Conservation (phyloP, 2,797 vertebrate species). For the Acanthornis magna region DNA sequence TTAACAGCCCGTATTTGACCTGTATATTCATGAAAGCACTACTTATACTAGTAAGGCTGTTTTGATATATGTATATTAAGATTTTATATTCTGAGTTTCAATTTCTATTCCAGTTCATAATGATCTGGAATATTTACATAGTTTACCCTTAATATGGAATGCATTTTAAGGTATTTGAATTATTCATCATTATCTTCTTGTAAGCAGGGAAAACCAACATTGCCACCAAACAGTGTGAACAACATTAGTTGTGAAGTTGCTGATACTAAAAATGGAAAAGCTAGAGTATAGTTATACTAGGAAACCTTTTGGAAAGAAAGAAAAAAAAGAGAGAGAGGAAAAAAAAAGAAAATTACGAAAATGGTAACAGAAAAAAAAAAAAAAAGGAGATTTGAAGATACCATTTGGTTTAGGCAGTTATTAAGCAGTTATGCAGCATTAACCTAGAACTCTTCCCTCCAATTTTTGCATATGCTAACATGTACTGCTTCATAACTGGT, state of each 20-base stretch:
- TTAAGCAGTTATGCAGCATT: not conserved
- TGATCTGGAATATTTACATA: not conserved
- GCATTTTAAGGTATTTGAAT: not conserved
- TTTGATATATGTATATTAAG: not conserved
- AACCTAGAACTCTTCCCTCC: not conserved
- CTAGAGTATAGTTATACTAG: not conserved
- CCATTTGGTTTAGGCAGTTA: not conserved
- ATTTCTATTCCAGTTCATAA: not conserved
- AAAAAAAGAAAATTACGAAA: not conserved
- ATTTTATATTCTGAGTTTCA: not conserved
- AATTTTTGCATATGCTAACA: not conserved
- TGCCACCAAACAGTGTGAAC: not conserved
- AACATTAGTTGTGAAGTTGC: not conserved
- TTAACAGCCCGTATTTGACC: not conserved
- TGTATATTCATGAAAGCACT: not conserved
- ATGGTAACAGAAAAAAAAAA: accelerated
- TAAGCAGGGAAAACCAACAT: not conserved
- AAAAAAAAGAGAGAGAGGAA: no score
- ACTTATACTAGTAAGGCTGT: not conserved
- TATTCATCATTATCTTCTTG: not conserved
- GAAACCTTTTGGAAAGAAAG: not conserved
- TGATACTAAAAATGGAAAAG: not conserved
- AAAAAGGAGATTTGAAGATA: not conserved
- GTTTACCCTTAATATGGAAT: not conserved
- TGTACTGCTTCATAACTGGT: not conserved